Evolutionary conservation across 64 coral and sea anemone species (phyloP).

Genomic region (Montipora capricornis): DNA sequence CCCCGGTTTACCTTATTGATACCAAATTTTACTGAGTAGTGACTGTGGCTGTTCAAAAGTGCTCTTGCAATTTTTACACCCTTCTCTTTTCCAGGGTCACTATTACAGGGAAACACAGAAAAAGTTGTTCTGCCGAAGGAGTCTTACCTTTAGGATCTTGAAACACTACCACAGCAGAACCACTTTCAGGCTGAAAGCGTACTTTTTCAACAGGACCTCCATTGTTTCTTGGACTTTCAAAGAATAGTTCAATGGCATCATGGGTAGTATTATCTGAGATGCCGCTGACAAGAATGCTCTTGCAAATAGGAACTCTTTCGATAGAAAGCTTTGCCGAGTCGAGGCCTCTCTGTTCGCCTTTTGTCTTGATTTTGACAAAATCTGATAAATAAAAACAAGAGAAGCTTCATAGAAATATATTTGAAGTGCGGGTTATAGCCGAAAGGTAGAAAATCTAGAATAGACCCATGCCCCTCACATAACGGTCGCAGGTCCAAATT

Average conservation of each 20-base stretch:
- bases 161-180: constrained; percentile 69
- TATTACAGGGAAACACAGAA: not conserved
- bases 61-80: too few relatives aligned
- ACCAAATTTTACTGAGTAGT: too few relatives aligned
- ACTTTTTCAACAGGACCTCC: constrained; percentile 56
- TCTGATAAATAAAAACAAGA: constrained; percentile 32
- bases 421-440: too few relatives aligned
- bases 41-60: too few relatives aligned
- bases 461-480: too few relatives aligned
- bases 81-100: too few relatives aligned
- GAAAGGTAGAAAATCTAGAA: too few relatives aligned
- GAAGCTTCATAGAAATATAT: not conserved
- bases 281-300: constrained; percentile 68
- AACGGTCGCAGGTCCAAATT: too few relatives aligned
- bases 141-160: constrained; percentile 48
- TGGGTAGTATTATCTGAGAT: constrained; percentile 59
- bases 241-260: constrained; percentile 74
- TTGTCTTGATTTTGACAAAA: constrained; percentile 60
- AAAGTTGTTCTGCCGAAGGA: not conserved
- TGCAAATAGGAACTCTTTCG: constrained; percentile 54
- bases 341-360: constrained; percentile 43
- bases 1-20: too few relatives aligned
- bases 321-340: constrained; percentile 39
- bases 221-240: constrained; percentile 69
- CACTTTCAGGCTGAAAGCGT: constrained; percentile 23